phyloP scores from a whole-genome alignment of 1,140 invertebrate genomes.

The Nasonia vitripennis region DNA sequence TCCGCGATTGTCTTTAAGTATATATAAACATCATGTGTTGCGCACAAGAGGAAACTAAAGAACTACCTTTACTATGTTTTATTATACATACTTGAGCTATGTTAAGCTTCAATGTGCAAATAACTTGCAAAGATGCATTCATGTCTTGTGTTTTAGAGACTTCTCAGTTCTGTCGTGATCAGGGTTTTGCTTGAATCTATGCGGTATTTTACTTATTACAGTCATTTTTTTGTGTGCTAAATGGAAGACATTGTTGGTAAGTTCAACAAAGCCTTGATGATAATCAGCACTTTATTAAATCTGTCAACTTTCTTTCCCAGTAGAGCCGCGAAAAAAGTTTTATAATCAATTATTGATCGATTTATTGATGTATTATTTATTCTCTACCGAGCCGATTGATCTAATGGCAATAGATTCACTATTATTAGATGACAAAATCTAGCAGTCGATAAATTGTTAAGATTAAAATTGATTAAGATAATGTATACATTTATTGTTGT shows the following conservation, averaged over 20 bases:
- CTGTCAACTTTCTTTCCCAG: neutral
- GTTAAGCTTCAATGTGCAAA: constrained; percentile 46
- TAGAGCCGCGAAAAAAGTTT: neutral
- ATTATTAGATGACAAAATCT: neutral
- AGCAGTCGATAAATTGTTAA: neutral
- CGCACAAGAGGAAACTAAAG: constrained; percentile 1
- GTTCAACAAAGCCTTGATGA: no score
- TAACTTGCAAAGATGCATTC: constrained; percentile 46
- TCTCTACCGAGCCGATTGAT: neutral
- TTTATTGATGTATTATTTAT: neutral
- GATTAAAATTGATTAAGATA: no score
- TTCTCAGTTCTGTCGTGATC: constrained; percentile 17
- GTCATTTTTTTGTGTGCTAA: neutral
- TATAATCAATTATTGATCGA: neutral
- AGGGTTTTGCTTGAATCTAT: neutral
- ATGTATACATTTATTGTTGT: neutral
- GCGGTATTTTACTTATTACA: no score
- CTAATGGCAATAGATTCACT: neutral
- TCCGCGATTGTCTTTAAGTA: constrained; percentile 20
- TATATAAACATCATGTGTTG: neutral
- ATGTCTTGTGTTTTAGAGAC: constrained; percentile 41
- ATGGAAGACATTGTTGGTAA: no score
- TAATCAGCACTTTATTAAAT: no score
- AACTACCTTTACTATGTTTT: constrained; percentile 3
- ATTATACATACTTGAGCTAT: constrained; percentile 22